phyloP scores from a whole-genome alignment of 2,113 vertebrate genomes.

The Notarius lentiginosus region DNA sequence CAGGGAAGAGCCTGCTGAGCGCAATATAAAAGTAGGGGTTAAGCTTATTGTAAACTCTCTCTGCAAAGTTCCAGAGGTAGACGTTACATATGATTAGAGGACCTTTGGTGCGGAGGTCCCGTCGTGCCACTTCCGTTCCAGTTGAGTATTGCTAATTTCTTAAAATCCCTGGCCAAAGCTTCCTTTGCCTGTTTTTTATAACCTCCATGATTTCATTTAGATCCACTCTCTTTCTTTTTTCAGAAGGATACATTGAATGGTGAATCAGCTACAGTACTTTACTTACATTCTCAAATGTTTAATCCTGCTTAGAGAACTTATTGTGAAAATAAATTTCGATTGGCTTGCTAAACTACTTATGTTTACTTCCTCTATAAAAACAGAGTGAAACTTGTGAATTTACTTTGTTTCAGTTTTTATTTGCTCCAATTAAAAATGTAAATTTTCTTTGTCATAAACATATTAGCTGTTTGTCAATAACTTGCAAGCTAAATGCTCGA shows the following conservation, averaged over 20 bases:
- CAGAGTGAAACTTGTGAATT: background rate
- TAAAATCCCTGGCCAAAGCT: constrained; percentile 67
- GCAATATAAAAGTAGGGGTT: constrained; percentile 80
- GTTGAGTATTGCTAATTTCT: constrained; percentile 80
- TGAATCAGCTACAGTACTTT: constrained; percentile 63
- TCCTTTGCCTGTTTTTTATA: constrained; percentile 55
- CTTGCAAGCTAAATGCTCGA: background rate
- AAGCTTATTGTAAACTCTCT: constrained; percentile 83
- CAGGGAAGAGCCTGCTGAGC: constrained; percentile 78
- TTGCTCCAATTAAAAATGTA: background rate
- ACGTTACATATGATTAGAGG: constrained; percentile 76
- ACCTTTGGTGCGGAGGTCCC: constrained; percentile 73
- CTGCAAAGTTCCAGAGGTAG: constrained; percentile 75
- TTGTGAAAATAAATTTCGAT: constrained; percentile 52
- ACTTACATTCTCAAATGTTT: constrained; percentile 64
- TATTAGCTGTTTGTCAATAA: background rate
- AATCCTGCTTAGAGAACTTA: constrained; percentile 63
- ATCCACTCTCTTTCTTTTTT: constrained; percentile 52
- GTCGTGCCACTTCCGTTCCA: constrained; percentile 78
- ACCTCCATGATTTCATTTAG: constrained; percentile 24
- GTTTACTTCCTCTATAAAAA: constrained; percentile 42
- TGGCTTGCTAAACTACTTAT: constrained; percentile 41
- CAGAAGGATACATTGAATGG: constrained; percentile 64
- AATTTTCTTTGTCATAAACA: background rate
- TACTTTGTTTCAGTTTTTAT: background rate